Base-by-base conservation (phyloP, 2,888 invertebrate species). In the Germaria angustata region DNA sequence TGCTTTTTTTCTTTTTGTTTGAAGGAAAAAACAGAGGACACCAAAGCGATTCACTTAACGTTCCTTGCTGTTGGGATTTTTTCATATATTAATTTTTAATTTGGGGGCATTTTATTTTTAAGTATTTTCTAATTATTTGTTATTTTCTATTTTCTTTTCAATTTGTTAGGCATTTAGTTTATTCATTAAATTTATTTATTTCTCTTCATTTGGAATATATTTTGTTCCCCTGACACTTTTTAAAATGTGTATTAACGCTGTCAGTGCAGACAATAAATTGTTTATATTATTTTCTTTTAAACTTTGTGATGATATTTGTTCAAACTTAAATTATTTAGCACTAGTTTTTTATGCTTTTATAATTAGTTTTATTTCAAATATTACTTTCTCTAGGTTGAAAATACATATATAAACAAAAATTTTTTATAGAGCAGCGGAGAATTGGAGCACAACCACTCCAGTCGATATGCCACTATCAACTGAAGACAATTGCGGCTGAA, bases 391-490 rank as follows among this genome's bases (percentile, higher is more conserved):
- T 44, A 28, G 7, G 44, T 34, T 5, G 5, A n/a, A 9, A 34
- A 32, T 15, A 20, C 22, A 28, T 53, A 17, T 32, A n/a, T 0
- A n/a, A 51, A 24, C 13, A 22, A n/a, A n/a, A n/a, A n/a, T n/a
- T 57, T 28, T 24, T 0, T 13, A 5, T 22, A 44, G 20, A 22
- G 79, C 46, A 66, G 65, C 68, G 57, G 11, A 59, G 51, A 68
- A 80, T 84, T 63, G 51, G 44, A 73, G 78, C 78, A 81, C 84
- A 84, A 85, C 85, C 84, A 84, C 84, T 86, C 84, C 81, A 81
- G 84, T 81, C 78, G 82, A 84, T 79, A 81, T 81, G 81, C 84
- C 73, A 82, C 71, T 81, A 84, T 81, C 85, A 85, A 86, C 86
- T 86, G 84, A 85, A 85, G 44, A 71, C 73, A 82, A 81, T 82